Evolutionary conservation across 2,797 vertebrate species (phyloP).

Genomic region (Aerospiza tachiro): DNA sequence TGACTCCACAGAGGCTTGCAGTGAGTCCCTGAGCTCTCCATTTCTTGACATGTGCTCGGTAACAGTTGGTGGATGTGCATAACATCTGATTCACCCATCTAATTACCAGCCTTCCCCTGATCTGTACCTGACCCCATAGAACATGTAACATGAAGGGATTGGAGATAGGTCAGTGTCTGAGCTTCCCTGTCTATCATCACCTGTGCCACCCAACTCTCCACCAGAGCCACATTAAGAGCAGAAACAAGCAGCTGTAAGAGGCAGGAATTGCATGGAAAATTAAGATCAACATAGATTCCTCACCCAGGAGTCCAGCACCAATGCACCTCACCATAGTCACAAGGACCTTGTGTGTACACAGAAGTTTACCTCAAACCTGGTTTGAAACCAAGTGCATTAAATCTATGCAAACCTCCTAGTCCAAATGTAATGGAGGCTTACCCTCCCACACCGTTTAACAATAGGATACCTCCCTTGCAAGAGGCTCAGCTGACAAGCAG

Average conservation of each 20-base stretch:
- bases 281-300: background rate
- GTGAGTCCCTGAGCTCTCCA: rapidly evolving
- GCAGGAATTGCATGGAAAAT: background rate
- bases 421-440: background rate
- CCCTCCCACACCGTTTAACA: background rate
- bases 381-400: background rate
- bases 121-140: background rate
- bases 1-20: background rate
- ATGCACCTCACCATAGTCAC: background rate
- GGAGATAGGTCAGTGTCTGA: background rate
- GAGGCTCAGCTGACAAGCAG: background rate
- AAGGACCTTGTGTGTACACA: background rate
- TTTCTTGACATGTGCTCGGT: background rate
- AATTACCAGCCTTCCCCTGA: background rate
- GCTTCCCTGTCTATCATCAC: background rate
- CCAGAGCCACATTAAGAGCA: background rate
- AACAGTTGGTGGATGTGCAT: background rate
- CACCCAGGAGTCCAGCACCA: background rate
- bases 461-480: background rate
- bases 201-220: background rate
- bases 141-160: background rate
- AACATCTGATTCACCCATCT: background rate
- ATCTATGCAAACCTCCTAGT: background rate
- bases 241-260: background rate
- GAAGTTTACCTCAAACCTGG: background rate